Conservation (phyloP, 2,797 vertebrate species). For the Telmatherina bonti region DNA sequence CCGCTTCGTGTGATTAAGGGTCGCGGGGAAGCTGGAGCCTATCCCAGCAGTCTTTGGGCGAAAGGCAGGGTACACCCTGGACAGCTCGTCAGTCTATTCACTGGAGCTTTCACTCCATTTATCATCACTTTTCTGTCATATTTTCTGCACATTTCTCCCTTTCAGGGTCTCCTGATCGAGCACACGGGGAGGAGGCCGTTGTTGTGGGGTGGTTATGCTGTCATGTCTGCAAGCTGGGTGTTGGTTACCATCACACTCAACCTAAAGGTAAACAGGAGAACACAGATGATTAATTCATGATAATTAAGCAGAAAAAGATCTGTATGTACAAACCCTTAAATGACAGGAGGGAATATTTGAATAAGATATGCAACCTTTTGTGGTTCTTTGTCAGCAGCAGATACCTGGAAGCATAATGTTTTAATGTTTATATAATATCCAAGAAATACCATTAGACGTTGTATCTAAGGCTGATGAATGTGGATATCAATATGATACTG, state of each 20-base stretch:
- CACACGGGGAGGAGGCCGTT: constrained; percentile 81
- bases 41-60: too few species aligned
- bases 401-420: too few species aligned
- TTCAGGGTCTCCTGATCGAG: constrained; percentile 86
- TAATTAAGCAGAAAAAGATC: background rate
- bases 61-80: too few species aligned
- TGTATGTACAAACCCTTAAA: background rate
- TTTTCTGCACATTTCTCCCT: background rate
- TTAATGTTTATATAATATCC: background rate
- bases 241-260: constrained; percentile 81
- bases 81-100: too few species aligned
- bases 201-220: constrained; percentile 79
- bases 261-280: constrained; percentile 78
- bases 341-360: background rate
- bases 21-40: too few species aligned
- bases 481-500: too few species aligned
- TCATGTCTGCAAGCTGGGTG: constrained; percentile 79
- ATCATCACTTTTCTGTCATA: background rate
- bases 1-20: too few species aligned
- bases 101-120: background rate
- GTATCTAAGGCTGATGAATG: background rate
- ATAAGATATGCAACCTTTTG: background rate
- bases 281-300: background rate
- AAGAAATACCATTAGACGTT: background rate
- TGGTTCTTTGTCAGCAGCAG: background rate